These are phyloP conservation scores for Sceloporus undulatus DNA, from an alignment of 2,113 vertebrate genomes.

Conservation along the genomic window DNA sequence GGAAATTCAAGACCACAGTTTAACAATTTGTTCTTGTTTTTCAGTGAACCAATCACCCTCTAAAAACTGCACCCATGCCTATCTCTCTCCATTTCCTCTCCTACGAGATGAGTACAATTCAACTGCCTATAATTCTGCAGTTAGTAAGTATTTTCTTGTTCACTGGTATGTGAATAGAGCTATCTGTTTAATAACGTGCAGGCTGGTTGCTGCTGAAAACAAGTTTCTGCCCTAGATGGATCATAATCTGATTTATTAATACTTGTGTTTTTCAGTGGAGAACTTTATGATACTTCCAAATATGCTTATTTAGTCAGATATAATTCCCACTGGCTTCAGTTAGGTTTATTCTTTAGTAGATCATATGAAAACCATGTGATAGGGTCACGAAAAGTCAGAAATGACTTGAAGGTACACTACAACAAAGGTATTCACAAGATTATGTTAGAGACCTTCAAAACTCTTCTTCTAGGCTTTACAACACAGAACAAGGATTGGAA, in stretches of 20 bases:
- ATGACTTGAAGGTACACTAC: too few species aligned
- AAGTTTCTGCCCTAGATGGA: neutral
- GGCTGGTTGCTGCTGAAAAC: neutral
- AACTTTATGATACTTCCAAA: neutral
- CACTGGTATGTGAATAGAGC: neutral
- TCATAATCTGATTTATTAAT: neutral
- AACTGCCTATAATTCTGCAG: constrained; percentile 88
- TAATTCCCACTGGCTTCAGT: neutral
- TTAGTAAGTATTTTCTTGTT: constrained; percentile 84
- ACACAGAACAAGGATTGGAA: too few species aligned
- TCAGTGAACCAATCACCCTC: constrained; percentile 88
- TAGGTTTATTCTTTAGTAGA: neutral
- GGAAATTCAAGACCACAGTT: constrained; percentile 24
- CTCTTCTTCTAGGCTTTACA: too few species aligned
- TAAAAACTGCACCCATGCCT: constrained; percentile 90
- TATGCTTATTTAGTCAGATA: too few species aligned
- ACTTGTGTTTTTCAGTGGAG: neutral
- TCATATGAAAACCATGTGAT: too few species aligned
- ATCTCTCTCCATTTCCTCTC: constrained; percentile 92
- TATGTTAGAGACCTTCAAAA: neutral
- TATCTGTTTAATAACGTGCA: neutral
- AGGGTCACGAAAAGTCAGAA: too few species aligned
- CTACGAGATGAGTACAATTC: constrained; percentile 85
- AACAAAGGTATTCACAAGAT: neutral
- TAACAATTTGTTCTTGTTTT: constrained; percentile 53